Base-by-base conservation (phyloP, 2,888 invertebrate genomes). In the Drosophila monieri region DNA sequence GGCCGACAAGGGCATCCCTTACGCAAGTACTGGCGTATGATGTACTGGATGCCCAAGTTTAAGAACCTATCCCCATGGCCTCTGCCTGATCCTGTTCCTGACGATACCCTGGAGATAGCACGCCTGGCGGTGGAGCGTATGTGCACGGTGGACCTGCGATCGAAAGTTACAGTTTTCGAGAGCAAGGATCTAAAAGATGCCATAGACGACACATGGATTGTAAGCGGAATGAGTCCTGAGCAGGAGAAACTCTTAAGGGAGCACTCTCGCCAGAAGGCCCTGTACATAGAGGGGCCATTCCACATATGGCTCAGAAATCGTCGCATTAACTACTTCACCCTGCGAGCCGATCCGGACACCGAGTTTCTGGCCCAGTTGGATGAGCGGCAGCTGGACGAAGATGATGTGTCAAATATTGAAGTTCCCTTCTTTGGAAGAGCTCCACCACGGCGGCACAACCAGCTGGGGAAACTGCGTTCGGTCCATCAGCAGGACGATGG, bases 41-140 rank as follows among this genome's bases (percentile, higher is more conserved):
- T 95, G 94, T 96, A 96, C 85, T 96, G 96, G 96, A 95, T 96
- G 95, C 98, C 99, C 0, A 99, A 99, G 91, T 97, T 99, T 89
- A 96, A 95, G 89, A 95, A 98, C 89, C 91, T 96, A 0, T 96
- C 96, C 58, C 98, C 98, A 0, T 98, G 97, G 96, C 94, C 94
- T 4, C 90, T 96, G 56, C 97, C 97, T 0, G 93, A 94, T 52
- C 94, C 95, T 0, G 89, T 97, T n/a, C 97, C 98, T 0, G 92
- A 93, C 74, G 96, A 97, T 86, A 93, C 94, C 0, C 91, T 95
- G 12, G 95, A 96, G 85, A 90, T 98, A 51, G 98, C 98, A 0
- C 94, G 94, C 88, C 88, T 97, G 58, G 98, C 97, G 0, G 94
- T 99, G 49, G 92, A 94, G 61, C 94, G 97, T 85, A 98, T 99